Percentiles rank a stretch among this genome's conserved stretches.
These are phyloP conservation scores for Pseudopodoces humilis DNA, from an alignment of 2,113 vertebrate species.

Conservation along the genomic window DNA sequence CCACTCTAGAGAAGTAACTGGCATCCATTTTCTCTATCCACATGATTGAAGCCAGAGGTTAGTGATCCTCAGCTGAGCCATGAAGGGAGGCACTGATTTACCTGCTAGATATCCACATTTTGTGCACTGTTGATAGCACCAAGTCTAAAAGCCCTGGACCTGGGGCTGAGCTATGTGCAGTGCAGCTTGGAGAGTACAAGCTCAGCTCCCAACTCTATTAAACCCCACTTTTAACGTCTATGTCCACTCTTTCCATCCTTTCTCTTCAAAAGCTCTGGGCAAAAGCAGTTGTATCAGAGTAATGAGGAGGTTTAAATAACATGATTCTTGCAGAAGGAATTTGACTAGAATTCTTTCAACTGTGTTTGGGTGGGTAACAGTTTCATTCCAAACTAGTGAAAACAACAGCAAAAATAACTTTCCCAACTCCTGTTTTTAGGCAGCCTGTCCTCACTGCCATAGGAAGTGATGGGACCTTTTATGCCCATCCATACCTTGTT, in stretches of 20 bases:
- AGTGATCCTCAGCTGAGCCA: not conserved
- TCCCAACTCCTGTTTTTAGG: not conserved
- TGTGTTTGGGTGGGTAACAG: not conserved
- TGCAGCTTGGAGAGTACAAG: not conserved
- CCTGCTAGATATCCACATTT: not conserved
- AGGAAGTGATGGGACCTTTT: not conserved
- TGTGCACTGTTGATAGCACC: not conserved
- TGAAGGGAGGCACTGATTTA: not conserved
- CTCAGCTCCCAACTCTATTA: not conserved
- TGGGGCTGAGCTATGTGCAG: not conserved
- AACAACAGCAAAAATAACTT: not conserved
- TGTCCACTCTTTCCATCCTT: not conserved
- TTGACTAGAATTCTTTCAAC: not conserved
- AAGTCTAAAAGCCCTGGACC: not conserved
- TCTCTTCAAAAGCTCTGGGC: not conserved
- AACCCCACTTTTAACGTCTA: fast-evolving
- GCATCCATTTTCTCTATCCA: not conserved
- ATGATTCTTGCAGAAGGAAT: not conserved
- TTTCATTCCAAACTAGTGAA: not conserved
- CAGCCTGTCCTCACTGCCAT: not conserved
- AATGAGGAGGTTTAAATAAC: not conserved
- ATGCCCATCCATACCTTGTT: fast-evolving
- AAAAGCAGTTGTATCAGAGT: not conserved
- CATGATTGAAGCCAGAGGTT: not conserved
- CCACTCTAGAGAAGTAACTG: not conserved